Percentiles rank a stretch among this genome's conserved stretches.
phyloP scores from a whole-genome alignment of 2,113 vertebrate species.

The Embiotoca jacksoni region DNA sequence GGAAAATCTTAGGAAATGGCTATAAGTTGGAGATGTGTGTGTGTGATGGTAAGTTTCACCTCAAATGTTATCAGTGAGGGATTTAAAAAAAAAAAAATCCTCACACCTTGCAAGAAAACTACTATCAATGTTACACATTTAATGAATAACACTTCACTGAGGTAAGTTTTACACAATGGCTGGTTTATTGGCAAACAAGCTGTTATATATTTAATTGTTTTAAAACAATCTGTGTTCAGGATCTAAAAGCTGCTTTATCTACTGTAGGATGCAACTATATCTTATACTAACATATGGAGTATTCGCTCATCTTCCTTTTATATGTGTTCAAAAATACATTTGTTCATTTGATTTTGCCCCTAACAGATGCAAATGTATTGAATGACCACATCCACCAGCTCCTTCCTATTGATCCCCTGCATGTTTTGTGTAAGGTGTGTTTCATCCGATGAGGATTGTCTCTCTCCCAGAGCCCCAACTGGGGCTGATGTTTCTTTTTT shows the following conservation, averaged over 20 bases:
- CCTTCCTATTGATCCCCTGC: slow-evolving; percentile 64
- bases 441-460: slow-evolving; percentile 71
- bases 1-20: slow-evolving; percentile 83
- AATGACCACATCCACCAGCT: slow-evolving; percentile 56
- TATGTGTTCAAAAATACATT: not conserved
- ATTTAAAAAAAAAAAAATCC: slow-evolving; percentile 75
- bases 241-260: slow-evolving; percentile 43
- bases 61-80: slow-evolving; percentile 84
- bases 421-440: slow-evolving; percentile 71
- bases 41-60: slow-evolving; percentile 89
- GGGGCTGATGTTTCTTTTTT: slow-evolving; percentile 83
- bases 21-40: slow-evolving; percentile 86
- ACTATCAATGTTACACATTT: slow-evolving; percentile 89
- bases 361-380: slow-evolving; percentile 55
- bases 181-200: slow-evolving; percentile 53
- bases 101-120: slow-evolving; percentile 77
- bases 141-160: slow-evolving; percentile 87
- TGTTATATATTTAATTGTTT: slow-evolving; percentile 71
- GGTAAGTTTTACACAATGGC: slow-evolving; percentile 74
- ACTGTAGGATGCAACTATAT: not conserved
- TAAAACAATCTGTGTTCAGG: slow-evolving; percentile 47
- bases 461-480: slow-evolving; percentile 72
- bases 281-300: not conserved
- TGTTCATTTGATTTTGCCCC: slow-evolving; percentile 20
- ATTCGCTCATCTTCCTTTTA: not conserved